Evolutionary conservation across 2,888 invertebrate genomes (phyloP).

Genomic region (Rhimphoctona megacephalus): DNA sequence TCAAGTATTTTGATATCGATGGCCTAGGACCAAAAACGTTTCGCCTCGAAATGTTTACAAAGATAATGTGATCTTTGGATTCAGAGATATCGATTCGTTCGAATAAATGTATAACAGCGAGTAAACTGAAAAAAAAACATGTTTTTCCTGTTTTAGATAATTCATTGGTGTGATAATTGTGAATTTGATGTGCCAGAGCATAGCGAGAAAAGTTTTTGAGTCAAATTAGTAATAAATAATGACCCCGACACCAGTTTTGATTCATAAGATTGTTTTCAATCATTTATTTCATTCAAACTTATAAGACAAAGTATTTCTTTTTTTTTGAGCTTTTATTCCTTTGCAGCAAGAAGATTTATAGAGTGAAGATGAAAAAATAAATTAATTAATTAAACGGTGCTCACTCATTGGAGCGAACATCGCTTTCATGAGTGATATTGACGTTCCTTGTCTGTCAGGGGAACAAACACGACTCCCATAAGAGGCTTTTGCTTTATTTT

Average conservation of each 20-base stretch:
- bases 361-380: constrained; percentile 28
- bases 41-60: neutral
- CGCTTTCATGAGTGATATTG: constrained; percentile 87
- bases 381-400: constrained; percentile 53
- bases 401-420: constrained; percentile 79
- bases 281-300: constrained; percentile 10
- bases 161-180: constrained; percentile 9
- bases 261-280: constrained; percentile 39
- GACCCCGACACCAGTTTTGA: constrained; percentile 17
- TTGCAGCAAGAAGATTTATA: constrained; percentile 13
- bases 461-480: constrained; percentile 99
- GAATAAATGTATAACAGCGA: constrained; percentile 17
- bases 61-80: neutral
- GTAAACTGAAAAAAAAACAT: neutral
- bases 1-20: constrained; percentile 47
- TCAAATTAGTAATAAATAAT: constrained; percentile 61
- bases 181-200: constrained; percentile 40
- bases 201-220: constrained; percentile 34
- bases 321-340: constrained; percentile 29
- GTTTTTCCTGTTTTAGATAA: neutral
- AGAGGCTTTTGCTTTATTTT: constrained; percentile 90
- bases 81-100: constrained; percentile 8
- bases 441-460: constrained; percentile 93
- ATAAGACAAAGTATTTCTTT: neutral
- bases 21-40: constrained; percentile 11